Evolutionary conservation across 1,140 invertebrate species (phyloP), one percentile per base, ranked within the genome.

Genomic region (Zaprionus gabonicus): DNA sequence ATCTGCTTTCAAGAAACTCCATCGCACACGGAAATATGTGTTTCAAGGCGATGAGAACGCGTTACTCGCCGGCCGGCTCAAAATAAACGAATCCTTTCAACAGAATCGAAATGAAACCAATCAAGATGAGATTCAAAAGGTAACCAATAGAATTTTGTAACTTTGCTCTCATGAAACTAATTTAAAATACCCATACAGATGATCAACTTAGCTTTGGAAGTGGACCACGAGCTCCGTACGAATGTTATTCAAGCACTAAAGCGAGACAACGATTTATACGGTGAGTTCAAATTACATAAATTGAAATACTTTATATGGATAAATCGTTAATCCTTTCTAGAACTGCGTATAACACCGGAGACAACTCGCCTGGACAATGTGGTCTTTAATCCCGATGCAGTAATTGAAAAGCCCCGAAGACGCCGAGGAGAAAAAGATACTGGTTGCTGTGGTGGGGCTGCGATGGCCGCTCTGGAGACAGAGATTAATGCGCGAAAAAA

Each of bases 211-310:
- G 92, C 92, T 1, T 31, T 76, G 13, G 92, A 93, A 38, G 91
- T 92, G 5, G 78, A 81, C 17, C 53, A 91, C 9, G 92, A 93
- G 59, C 59, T 93, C 27, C 91, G 91, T 3, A 88, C 92, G 3
- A 93, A 92, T 75, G 90, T 93, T 13, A 91, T 93, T 53, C 92
- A 93, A 59, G 92, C 92, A 10, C 56, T 72, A 31, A 58, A 83
- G 31, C 79, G 77, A 7, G 69, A 91, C 3, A 80, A 91, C 4
- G 71, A 80, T 65, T 80, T 93, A 36, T 93, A 78, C 41, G 85
- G 92, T 91, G 55, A 64, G 72, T 67, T 36, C 3, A 20, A 34
- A 73, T 82, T 87, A 84, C 15, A 68, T 82, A 91, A 87, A 82
- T 60, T 7, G 31, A 34, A 34, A 17, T 46, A 41, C 1, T 34